Percentiles rank a stretch among this genome's conserved stretches.
phyloP scores from a whole-genome alignment of 1,140 invertebrate genomes.

The Saccostrea echinata region DNA sequence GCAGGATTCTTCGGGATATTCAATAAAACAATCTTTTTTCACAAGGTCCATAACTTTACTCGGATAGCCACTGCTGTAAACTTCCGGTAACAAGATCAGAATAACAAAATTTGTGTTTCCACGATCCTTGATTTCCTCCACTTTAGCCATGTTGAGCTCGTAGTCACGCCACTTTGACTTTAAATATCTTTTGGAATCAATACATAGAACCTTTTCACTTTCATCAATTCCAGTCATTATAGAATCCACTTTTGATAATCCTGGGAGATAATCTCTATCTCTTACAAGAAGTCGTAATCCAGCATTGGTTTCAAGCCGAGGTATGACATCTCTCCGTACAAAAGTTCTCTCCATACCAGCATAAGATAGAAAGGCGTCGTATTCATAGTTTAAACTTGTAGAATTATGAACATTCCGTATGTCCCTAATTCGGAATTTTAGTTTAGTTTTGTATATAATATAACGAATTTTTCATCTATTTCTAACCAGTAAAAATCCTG shows the following conservation, averaged over 20 bases:
- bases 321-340: not conserved
- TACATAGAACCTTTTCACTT: not conserved
- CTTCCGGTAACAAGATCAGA: too few relatives aligned
- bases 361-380: too few relatives aligned
- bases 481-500: too few relatives aligned
- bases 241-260: not conserved
- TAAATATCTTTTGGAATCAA: not conserved
- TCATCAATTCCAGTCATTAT: not conserved
- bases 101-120: too few relatives aligned
- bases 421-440: not conserved
- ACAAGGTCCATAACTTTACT: not conserved
- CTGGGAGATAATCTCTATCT: not conserved
- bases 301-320: not conserved
- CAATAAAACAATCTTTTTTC: too few relatives aligned
- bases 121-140: too few relatives aligned
- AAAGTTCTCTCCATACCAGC: not conserved
- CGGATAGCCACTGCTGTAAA: not conserved
- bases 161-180: not conserved
- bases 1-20: too few relatives aligned
- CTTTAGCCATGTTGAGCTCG: too few relatives aligned
- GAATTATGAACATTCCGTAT: not conserved
- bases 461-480: slow-evolving; percentile 6
- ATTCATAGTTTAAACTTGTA: not conserved
- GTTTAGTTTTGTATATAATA: not conserved
- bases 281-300: not conserved